Percentiles rank a stretch among this genome's conserved stretches.
These are phyloP conservation scores for Valencia hispanica DNA, from an alignment of 2,797 vertebrate genomes.

Conservation along the genomic window DNA sequence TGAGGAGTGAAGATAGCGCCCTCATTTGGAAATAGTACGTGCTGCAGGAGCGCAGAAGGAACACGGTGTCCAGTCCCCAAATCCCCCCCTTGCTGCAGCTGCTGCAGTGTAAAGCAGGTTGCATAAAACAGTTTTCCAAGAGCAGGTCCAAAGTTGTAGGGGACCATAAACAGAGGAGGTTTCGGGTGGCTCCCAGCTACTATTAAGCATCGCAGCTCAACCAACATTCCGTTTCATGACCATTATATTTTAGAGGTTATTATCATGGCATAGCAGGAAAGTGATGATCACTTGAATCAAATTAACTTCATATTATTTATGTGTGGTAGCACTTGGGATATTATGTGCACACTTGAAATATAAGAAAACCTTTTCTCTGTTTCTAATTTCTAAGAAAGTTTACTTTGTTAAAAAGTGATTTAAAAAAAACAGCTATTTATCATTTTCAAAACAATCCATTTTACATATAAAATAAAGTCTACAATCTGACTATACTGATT, in stretches of 20 bases:
- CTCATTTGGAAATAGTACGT: slow-evolving; percentile 38
- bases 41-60: slow-evolving; percentile 44
- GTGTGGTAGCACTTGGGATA: background rate
- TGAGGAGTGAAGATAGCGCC: slow-evolving; percentile 37
- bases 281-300: background rate
- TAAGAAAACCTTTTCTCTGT: background rate
- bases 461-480: background rate
- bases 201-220: background rate
- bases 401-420: background rate
- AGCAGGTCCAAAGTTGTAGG: background rate
- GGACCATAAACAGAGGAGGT: background rate
- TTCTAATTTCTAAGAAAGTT: background rate
- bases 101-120: slow-evolving; percentile 8
- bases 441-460: no score
- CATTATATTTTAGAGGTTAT: background rate
- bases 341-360: background rate
- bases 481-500: background rate
- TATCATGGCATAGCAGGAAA: background rate
- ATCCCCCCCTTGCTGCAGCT: slow-evolving; percentile 8
- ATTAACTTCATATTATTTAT: background rate
- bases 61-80: slow-evolving; percentile 59
- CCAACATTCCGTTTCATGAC: background rate
- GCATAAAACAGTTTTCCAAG: background rate
- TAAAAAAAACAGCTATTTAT: background rate
- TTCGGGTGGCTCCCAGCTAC: background rate